Base-by-base conservation (phyloP, 2,797 vertebrate species). In the Periparus ater region DNA sequence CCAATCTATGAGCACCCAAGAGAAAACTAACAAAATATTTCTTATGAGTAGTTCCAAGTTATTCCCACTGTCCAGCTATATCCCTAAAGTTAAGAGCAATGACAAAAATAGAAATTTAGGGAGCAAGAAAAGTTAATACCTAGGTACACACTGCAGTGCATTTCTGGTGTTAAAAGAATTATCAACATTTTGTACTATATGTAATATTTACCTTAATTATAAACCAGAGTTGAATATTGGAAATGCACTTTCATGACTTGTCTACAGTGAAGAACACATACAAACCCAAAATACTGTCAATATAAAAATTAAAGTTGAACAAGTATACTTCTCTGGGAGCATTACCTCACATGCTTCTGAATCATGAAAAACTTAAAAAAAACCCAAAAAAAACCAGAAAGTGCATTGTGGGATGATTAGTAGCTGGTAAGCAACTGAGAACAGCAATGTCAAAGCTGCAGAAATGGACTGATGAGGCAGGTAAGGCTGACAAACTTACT, bases 401-500 rank as follows among this genome's bases (percentile, higher is more conserved):
- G 87, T 95, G 94, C 91, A 94, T 73, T 67, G 91, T 96, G 80
- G 83, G 92, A 93, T 96, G 96, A 95, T 95, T 78, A 95, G 87
- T 50, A 97, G 94, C 86, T 96, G 82, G 94, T 78, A 96, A 95
- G 95, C 89, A 97, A 97, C 94, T 94, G 92, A 96, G 95, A 97
- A 96, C 21, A 95, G 94, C 97, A 95, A 98, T 89, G 92, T 97
- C 97, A 98, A 98, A 98, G 98, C 98, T 98, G 98, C 98, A 98
- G 98, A 98, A 98, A 98, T 95, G 98, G 98, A 98, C 98, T 96
- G 97, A 98, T 97, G 98, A 98, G 98, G 98, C 98, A 98, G 98
- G 98, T 98, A 98, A 98, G 98, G 98, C 98, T 98, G 98, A 99
- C 98, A 99, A 98, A 99, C 99, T 99, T 99, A 99, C 99, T 99